phyloP scores from a whole-genome alignment of 92 coral and sea anemone genomes.

The Palythoa heliodiscus region DNA sequence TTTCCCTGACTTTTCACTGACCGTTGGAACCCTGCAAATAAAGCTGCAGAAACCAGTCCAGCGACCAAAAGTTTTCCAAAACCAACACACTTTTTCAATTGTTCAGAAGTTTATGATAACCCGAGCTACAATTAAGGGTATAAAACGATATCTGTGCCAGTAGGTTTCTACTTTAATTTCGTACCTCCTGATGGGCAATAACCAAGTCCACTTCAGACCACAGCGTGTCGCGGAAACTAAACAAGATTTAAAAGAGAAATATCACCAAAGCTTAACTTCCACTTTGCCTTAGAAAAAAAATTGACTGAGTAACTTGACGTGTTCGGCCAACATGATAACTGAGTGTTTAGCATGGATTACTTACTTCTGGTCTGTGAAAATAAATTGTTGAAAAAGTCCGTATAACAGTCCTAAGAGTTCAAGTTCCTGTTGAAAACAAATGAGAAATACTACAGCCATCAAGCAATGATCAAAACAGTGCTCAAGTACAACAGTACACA shows the following conservation, averaged over 20 bases:
- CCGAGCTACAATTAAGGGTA: too few relatives aligned
- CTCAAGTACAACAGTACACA: neutral
- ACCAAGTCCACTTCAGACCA: constrained; percentile 97
- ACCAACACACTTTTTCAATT: too few relatives aligned
- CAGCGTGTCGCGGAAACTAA: constrained; percentile 91
- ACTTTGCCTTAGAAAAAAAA: too few relatives aligned
- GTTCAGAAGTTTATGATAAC: too few relatives aligned
- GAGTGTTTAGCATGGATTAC: neutral
- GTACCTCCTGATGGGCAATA: constrained; percentile 92
- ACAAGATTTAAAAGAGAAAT: neutral
- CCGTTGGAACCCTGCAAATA: too few relatives aligned
- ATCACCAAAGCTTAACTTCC: too few relatives aligned
- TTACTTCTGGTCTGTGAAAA: constrained; percentile 94
- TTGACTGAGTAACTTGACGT: too few relatives aligned
- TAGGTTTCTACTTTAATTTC: neutral
- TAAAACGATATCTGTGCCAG: neutral
- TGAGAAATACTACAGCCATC: neutral
- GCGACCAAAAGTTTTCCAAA: too few relatives aligned
- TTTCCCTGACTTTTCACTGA: too few relatives aligned
- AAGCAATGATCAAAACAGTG: too few relatives aligned
- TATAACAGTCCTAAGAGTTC: constrained; percentile 91
- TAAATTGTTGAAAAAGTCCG: constrained; percentile 96
- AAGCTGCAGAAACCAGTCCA: too few relatives aligned
- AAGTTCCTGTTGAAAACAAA: constrained; percentile 72
- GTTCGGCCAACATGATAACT: too few relatives aligned